Evolutionary conservation across 1,140 invertebrate genomes (phyloP).

Genomic region (Magallana angulata): DNA sequence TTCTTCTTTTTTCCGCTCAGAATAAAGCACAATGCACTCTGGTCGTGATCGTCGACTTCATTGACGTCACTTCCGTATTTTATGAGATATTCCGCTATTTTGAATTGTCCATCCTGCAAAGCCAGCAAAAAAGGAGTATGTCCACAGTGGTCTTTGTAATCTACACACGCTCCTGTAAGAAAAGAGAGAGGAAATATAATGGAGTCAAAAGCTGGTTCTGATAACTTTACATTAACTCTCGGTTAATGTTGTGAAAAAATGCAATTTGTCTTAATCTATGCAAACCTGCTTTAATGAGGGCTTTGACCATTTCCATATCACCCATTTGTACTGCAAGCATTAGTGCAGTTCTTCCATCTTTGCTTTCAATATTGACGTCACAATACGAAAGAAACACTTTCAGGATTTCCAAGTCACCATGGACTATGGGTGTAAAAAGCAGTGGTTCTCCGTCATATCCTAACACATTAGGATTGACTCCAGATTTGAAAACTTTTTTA

Average conservation of each 20-base stretch:
- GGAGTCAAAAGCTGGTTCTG: background rate
- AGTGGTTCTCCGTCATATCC: constrained; percentile 3
- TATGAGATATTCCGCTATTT: constrained; percentile 43
- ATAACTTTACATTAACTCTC: no score
- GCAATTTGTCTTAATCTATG: no score
- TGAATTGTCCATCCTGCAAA: constrained; percentile 29
- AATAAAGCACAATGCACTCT: constrained; percentile 38
- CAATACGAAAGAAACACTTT: background rate
- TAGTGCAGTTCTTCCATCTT: constrained; percentile 1
- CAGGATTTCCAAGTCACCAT: background rate
- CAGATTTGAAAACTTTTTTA: background rate
- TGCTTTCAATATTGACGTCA: background rate
- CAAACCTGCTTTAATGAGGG: background rate
- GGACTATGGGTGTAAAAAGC: background rate
- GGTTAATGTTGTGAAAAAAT: no score
- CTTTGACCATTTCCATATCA: constrained; percentile 9
- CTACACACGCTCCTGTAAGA: background rate
- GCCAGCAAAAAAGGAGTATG: constrained; percentile 43
- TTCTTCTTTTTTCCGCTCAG: background rate
- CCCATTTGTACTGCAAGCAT: background rate
- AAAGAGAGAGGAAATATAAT: background rate
- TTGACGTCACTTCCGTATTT: constrained; percentile 54
- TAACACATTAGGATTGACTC: background rate
- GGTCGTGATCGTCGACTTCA: constrained; percentile 29
- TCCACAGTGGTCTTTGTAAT: constrained; percentile 36